A percentile compares a stretch with the other conserved stretches of the same genome.
These are phyloP conservation scores for Phaethornis superciliosus DNA, from an alignment of 2,113 vertebrate genomes.

Conservation along the genomic window DNA sequence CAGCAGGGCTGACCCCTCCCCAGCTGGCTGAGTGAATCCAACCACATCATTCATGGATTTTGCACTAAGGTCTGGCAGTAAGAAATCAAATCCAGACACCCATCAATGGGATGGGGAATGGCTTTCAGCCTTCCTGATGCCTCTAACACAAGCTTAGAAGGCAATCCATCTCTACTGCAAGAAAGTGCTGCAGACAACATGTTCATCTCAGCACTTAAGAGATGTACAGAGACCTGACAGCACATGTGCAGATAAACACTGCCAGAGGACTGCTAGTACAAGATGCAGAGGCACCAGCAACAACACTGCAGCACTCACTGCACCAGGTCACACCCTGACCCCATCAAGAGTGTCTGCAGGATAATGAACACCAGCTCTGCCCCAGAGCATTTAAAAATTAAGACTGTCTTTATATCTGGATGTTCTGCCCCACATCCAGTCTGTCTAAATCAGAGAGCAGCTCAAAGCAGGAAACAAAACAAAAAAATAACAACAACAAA, in stretches of 20 bases:
- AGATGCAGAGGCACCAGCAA: neutral
- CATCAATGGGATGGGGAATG: neutral
- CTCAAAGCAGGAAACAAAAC: conserved; percentile 26
- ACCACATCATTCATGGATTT: neutral
- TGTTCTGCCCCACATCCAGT: conserved; percentile 15
- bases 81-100: conserved; percentile 6
- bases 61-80: neutral
- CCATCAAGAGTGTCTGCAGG: neutral
- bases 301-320: neutral
- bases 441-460: conserved; percentile 50
- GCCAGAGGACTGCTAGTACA: neutral
- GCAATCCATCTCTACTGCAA: neutral
- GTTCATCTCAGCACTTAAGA: neutral
- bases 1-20: neutral
- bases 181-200: neutral
- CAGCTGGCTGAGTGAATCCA: neutral
- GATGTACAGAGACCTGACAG: neutral
- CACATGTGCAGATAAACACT: neutral
- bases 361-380: neutral
- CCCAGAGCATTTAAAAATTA: neutral
- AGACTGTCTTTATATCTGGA: neutral
- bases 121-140: neutral
- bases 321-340: neutral
- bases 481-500: neutral
- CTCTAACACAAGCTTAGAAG: neutral